Base-by-base conservation (phyloP, 2,888 invertebrate genomes). In the Hoplodrina blanda region DNA sequence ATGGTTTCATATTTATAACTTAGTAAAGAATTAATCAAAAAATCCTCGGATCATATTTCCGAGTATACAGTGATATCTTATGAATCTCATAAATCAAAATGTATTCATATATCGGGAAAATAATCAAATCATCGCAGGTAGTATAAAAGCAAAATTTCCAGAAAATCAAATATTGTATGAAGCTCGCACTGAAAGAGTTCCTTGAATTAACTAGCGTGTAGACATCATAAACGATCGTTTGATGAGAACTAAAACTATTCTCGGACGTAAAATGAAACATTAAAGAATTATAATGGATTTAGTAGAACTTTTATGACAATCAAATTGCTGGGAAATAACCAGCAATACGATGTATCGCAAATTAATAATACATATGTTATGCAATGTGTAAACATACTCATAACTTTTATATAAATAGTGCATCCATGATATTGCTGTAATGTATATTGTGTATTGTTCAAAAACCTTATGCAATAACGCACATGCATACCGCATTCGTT, bases 201-300 rank as follows among this genome's bases (percentile, higher is more conserved):
- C 3, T 68, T 44, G 52, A 55, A 53, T 62, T 13, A 69, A 49
- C 41, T 62, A 17, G 57, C 30, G 53, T 19, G 17, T 25, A 46
- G 52, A n/a, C 37, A 37, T 61, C 76, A 25, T 73, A 69, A 61
- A 76, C n/a, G 30, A 50, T 30, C 50, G 25, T 44, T 59, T 74
- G 62, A 71, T 62, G 62, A 54, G 49, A 71, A 53, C 41, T 69
- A 20, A 56, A 76, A 46, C 69, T 62, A 41, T 71, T 50, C 44
- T 25, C 13, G 17, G 49, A 70, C 57, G 33, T 62, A 53, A 74
- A 73, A 49, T 73, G 17, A 62, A 61, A 56, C 76, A 55, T 55
- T 37, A 60, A 37, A 61, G 25, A 69, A 46, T 52, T 56, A 55
- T 57, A 60, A 67, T 67, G 33, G 49, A 33, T 60, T 33, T 19